Evolutionary conservation across 2,888 invertebrate species (phyloP).

Genomic region (Eupelmus urozonus): DNA sequence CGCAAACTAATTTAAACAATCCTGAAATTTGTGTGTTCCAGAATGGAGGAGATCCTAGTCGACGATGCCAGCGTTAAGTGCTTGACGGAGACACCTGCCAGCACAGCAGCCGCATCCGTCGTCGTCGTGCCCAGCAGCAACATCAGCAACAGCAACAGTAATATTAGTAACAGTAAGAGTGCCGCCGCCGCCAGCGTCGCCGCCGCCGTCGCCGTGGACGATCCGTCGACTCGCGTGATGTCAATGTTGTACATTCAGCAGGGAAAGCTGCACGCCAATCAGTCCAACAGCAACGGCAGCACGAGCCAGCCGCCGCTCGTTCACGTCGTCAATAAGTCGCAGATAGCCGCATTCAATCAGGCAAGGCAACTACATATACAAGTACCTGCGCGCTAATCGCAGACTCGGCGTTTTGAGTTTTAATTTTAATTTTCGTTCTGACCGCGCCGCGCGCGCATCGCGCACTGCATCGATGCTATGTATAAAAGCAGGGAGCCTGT

Average conservation of each 20-base stretch:
- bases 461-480: no score
- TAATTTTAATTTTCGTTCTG: neutral
- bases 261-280: slow-evolving; percentile 59
- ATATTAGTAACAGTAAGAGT: slow-evolving; percentile 3
- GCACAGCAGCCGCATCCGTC: no score
- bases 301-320: slow-evolving; percentile 37
- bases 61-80: slow-evolving; percentile 67
- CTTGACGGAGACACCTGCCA: slow-evolving; percentile 60
- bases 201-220: slow-evolving; percentile 53
- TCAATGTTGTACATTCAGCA: slow-evolving; percentile 72
- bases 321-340: slow-evolving; percentile 51
- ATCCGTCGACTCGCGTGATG: slow-evolving; percentile 69
- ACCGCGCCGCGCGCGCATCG: neutral
- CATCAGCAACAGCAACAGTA: slow-evolving; percentile 1
- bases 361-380: neutral
- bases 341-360: slow-evolving; percentile 52
- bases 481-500: neutral
- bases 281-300: slow-evolving; percentile 22
- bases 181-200: slow-evolving; percentile 13
- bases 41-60: slow-evolving; percentile 73
- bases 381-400: no score
- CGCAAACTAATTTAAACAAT: no score
- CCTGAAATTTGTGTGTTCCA: slow-evolving; percentile 56
- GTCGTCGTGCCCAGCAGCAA: slow-evolving; percentile 7
- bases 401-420: no score